Conservation (phyloP, 2,113 vertebrate genomes). For the Ivindomyrus marchei region DNA sequence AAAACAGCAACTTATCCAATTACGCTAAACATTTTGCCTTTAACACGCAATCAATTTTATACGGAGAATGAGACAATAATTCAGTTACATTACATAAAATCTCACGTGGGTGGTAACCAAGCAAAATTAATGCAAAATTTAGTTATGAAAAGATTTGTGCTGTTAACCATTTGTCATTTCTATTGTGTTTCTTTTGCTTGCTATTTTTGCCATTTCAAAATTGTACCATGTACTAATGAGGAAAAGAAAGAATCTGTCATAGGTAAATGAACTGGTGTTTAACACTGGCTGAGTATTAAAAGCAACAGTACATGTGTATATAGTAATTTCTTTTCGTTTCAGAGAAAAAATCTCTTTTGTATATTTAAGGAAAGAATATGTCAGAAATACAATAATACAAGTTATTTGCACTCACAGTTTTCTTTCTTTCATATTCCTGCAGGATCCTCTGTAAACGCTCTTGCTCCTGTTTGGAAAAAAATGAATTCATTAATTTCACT, state of each 20-base stretch:
- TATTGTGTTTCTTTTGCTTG: background rate
- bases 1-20: background rate
- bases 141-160: background rate
- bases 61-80: background rate
- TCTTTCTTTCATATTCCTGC: slow-evolving; percentile 87
- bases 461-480: slow-evolving; percentile 64
- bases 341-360: background rate
- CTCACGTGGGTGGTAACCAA: background rate
- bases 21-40: background rate
- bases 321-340: background rate
- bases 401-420: slow-evolving; percentile 71
- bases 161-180: background rate
- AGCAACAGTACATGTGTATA: background rate
- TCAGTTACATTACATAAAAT: background rate
- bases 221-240: background rate
- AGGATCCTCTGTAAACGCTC: slow-evolving; percentile 82
- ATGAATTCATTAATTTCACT: background rate
- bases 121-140: background rate
- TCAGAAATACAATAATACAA: background rate
- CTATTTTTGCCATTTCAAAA: background rate
- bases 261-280: background rate
- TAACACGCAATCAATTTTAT: background rate
- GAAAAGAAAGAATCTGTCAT: background rate
- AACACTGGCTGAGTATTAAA: background rate
- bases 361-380: background rate